These are phyloP conservation scores for Poeciliopsis retropinna DNA, from an alignment of 2,113 vertebrate species.

Conservation along the genomic window DNA sequence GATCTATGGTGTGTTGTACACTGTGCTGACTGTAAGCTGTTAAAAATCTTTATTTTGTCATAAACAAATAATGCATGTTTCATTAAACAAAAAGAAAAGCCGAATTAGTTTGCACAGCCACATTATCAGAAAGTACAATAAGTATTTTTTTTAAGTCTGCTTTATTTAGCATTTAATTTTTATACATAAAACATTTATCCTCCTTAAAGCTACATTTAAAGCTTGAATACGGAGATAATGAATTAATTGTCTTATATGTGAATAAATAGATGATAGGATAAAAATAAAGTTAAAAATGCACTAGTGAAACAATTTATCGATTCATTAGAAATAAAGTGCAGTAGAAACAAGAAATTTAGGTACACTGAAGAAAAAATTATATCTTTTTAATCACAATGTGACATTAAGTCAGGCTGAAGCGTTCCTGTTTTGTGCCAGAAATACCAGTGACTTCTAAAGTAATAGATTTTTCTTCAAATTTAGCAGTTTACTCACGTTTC, in stretches of 20 bases:
- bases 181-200: slow-evolving; percentile 3
- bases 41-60: slow-evolving; percentile 34
- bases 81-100: slow-evolving; percentile 27
- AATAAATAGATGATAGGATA: neutral
- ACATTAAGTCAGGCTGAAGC: neutral
- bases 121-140: slow-evolving; percentile 14
- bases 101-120: slow-evolving; percentile 16
- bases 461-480: neutral
- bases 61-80: slow-evolving; percentile 46
- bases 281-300: neutral
- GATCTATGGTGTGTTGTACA: slow-evolving; percentile 33
- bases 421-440: neutral
- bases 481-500: neutral
- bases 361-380: neutral
- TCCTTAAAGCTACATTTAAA: neutral
- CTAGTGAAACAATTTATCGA: slow-evolving; percentile 10
- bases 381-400: neutral
- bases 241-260: neutral
- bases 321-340: slow-evolving; percentile 17
- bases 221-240: neutral
- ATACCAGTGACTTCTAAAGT: neutral
- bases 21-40: slow-evolving; percentile 40
- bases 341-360: neutral
- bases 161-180: slow-evolving; percentile 12
- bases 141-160: slow-evolving; percentile 5